Base-by-base conservation (phyloP, 2,797 vertebrate species). In the Epinephelus awoara region DNA sequence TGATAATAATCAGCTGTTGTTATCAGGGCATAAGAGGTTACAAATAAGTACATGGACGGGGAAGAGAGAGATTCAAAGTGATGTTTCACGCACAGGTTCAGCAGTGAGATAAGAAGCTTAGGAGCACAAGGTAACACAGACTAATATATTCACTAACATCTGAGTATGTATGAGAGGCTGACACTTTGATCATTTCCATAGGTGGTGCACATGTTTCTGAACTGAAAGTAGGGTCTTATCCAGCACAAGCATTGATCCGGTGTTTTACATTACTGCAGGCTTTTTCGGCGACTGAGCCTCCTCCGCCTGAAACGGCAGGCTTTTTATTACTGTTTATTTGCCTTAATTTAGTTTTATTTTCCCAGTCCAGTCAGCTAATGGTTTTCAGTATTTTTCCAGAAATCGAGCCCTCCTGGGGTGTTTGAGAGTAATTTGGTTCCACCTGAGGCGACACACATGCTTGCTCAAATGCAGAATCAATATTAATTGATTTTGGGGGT, bases 391-490 rank as follows among this genome's bases (percentile, higher is more conserved):
- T 79, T 85, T 72, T 67, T 69, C 73, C 75, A 86, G 72, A 80
- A 77, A 78, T 77, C 27, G 58, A 34, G 62, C 23, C 82, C 85
- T 83, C 80, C 89, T 15, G 71, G 89, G 87, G 83, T 74, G 76
- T 84, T 93, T 91, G 88, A 82, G 63, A 94, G 91, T 90, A 85
- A 93, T 94, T 92, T 77, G 84, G 91, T 94, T 93, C 87, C 90
- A 93, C 91, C 85, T 91, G 92, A 92, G 85, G 80, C 90, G 84
- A 89, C 89, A 75, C 90, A 85, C 86, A 90, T 85, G 88, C 85
- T 88, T 67, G 76, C 89, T 89, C 88, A 92, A 91, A 91, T 84
- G 89, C 88, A 87, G 85, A 92, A 94, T 95, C 95, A 93, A 95
- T 95, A 94, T 86, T 89, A 93, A 94, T 95, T 75, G 93, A 95